A percentile compares a stretch with the other conserved stretches of the same genome.
Evolutionary conservation across 2,797 vertebrate species (phyloP).

Genomic region (Anguilla anguilla): DNA sequence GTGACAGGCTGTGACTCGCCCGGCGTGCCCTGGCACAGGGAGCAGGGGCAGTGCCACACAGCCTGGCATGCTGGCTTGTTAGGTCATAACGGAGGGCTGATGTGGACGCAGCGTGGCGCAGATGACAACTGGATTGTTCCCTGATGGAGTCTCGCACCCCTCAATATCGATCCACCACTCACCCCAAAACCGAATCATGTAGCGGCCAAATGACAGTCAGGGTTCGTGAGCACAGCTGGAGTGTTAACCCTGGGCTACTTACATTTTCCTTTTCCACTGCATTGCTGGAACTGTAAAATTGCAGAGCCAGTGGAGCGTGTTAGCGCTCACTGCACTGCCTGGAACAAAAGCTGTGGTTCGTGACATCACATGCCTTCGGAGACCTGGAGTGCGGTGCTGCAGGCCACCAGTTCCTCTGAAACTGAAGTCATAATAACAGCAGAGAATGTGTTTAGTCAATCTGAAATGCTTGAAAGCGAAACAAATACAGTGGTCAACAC

Average conservation of each 20-base stretch:
- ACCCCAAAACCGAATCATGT: slow-evolving; percentile 30
- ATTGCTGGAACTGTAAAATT: not conserved
- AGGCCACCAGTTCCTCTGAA: slow-evolving; percentile 1
- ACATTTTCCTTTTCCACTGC: not conserved
- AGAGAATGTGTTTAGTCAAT: not conserved
- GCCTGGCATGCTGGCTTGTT: slow-evolving; percentile 39
- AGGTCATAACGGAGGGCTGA: slow-evolving; percentile 54
- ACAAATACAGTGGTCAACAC: not conserved
- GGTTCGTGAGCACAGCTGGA: slow-evolving; percentile 48
- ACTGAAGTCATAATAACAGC: not conserved
- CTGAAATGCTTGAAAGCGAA: not conserved
- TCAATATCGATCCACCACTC: slow-evolving; percentile 54
- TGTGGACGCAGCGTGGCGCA: slow-evolving; percentile 44
- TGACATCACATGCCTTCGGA: not conserved
- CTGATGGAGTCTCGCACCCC: slow-evolving; percentile 49
- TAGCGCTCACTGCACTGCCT: not conserved
- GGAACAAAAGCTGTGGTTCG: not conserved
- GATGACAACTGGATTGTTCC: slow-evolving; percentile 54
- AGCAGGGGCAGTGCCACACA: slow-evolving; percentile 4
- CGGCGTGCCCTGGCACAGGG: slow-evolving; percentile 37
- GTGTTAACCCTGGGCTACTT: not conserved
- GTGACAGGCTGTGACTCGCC: slow-evolving; percentile 47
- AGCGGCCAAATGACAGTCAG: slow-evolving; percentile 35
- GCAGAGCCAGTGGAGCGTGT: not conserved
- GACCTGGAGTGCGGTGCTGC: not conserved